Evolutionary conservation across 23 tunicate species (phyloP).

Genomic region (Trididemnum clinides): DNA sequence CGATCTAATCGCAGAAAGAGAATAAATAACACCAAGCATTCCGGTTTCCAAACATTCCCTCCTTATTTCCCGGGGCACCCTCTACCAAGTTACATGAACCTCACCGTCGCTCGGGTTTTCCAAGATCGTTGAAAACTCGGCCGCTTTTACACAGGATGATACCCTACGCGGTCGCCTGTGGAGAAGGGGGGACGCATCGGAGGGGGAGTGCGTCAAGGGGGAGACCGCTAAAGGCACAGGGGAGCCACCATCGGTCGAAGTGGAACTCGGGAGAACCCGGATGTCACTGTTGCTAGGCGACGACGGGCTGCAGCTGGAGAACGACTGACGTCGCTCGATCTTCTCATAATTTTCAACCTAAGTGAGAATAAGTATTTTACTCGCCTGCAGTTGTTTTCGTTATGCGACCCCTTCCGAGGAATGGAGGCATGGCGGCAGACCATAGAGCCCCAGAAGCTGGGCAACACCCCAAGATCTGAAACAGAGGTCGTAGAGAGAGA

Average conservation of each 20-base stretch:
- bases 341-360: constrained; percentile 58
- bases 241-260: background rate
- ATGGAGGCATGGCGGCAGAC: no score
- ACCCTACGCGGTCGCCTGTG: background rate
- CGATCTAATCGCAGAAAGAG: no score
- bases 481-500: no score
- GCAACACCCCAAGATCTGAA: no score
- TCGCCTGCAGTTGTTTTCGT: no score
- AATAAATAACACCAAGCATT: no score
- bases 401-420: no score
- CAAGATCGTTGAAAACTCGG: constrained; percentile 66
- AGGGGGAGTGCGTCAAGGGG: background rate
- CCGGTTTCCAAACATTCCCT: no score
- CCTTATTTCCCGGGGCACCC: no score
- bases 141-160: constrained; percentile 37
- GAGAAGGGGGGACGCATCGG: background rate
- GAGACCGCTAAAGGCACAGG: background rate
- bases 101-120: constrained; percentile 66
- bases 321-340: constrained; percentile 68
- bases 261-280: background rate
- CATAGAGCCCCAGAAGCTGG: no score
- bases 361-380: background rate
- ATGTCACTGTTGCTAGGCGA: constrained; percentile 21
- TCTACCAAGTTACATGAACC: no score
- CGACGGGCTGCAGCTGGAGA: constrained; percentile 53